phyloP scores from a whole-genome alignment of 2,797 vertebrate genomes.

The Poliocrania exsul region DNA sequence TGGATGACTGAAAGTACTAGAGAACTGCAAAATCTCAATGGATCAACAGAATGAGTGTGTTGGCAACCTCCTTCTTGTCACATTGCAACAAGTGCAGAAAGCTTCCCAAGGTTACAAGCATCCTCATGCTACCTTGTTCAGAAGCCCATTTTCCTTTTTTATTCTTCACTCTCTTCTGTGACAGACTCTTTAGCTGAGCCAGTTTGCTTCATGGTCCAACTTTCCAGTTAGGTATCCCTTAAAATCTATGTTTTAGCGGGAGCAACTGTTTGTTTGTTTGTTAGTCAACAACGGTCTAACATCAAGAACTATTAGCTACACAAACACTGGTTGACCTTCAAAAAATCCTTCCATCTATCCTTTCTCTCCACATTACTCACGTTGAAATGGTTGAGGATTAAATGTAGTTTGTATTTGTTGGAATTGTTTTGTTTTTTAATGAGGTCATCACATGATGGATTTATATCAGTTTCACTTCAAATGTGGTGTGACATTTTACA shows the following conservation, averaged over 20 bases:
- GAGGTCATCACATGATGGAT: not conserved
- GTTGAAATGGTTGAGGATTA: not conserved
- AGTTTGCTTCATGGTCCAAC: not conserved
- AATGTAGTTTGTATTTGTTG: not conserved
- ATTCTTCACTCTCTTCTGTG: not conserved
- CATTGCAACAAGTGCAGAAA: not conserved
- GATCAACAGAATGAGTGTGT: not conserved
- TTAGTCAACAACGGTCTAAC: not conserved
- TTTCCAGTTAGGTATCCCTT: not conserved
- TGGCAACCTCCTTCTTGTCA: not conserved
- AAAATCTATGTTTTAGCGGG: not conserved
- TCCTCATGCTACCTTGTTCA: not conserved
- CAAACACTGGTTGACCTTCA: slow-evolving; percentile 3
- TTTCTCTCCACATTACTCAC: not conserved
- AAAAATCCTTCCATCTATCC: not conserved
- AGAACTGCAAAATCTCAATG: not conserved
- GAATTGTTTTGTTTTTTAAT: not conserved
- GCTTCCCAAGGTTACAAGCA: not conserved
- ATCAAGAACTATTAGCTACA: not conserved
- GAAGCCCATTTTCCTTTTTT: not conserved
- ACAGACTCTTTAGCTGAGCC: not conserved
- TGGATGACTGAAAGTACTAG: not conserved
- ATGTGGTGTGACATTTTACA: slow-evolving; percentile 39
- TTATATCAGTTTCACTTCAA: slow-evolving; percentile 19
- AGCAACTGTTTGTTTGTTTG: not conserved